Evolutionary conservation across 2,888 invertebrate species (phyloP).

Genomic region (Papilio demoleus): DNA sequence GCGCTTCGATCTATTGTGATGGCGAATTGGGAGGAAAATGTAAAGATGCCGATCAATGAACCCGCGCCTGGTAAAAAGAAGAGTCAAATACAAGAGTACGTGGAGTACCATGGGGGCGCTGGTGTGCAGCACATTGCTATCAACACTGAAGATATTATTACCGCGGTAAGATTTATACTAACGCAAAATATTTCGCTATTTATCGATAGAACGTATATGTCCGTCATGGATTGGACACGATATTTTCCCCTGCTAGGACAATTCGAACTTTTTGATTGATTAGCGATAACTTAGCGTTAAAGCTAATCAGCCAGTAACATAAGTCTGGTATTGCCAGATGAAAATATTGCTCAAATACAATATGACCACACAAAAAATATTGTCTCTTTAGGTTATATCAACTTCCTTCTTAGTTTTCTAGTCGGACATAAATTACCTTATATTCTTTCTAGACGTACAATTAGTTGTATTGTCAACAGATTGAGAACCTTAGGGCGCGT

Average conservation of each 20-base stretch:
- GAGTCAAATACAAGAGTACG: slow-evolving; percentile 99
- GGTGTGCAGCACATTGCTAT: slow-evolving; percentile 99
- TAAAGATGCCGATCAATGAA: slow-evolving; percentile 99
- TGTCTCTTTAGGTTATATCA: no score
- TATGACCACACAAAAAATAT: no score
- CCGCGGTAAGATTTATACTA: slow-evolving; percentile 82
- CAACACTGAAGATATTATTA: slow-evolving; percentile 96
- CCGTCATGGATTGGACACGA: no score
- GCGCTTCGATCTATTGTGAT: slow-evolving; percentile 98
- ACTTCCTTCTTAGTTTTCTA: no score
- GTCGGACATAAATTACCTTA: no score
- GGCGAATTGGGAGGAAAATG: slow-evolving; percentile 98
- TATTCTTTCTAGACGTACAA: not conserved
- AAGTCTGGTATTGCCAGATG: no score
- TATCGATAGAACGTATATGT: not conserved
- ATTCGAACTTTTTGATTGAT: no score
- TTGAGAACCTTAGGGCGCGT: slow-evolving; percentile 88
- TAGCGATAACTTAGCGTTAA: no score
- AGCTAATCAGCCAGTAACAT: no score
- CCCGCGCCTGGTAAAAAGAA: slow-evolving; percentile 97
- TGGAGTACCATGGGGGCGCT: slow-evolving; percentile 98
- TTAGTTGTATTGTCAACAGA: slow-evolving; percentile 64
- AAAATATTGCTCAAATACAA: no score
- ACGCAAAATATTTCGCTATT: not conserved
- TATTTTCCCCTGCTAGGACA: no score